Evolutionary conservation across 2,888 invertebrate species (phyloP).

Genomic region (Adelphocoris suturalis): DNA sequence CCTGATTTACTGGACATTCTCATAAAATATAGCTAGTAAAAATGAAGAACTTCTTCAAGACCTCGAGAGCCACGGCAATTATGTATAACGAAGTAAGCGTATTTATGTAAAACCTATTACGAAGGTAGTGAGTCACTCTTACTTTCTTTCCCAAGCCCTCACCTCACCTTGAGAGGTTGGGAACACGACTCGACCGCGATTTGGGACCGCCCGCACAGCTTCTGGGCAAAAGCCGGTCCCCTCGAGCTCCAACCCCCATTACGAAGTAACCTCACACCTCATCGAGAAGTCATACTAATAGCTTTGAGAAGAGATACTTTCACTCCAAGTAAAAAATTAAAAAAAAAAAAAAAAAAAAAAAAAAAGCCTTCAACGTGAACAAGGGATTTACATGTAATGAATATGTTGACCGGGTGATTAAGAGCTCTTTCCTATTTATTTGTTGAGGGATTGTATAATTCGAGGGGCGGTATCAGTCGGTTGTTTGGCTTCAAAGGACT

Average conservation of each 20-base stretch:
- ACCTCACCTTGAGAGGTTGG: background rate
- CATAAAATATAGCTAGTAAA: background rate
- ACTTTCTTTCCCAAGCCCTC: constrained; percentile 23
- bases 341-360: background rate
- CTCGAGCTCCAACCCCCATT: background rate
- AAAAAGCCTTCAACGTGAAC: background rate
- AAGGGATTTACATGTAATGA: constrained; percentile 39
- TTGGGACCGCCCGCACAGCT: constrained; percentile 30
- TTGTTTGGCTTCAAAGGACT: background rate
- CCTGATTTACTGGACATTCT: too few relatives aligned
- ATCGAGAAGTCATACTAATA: constrained; percentile 25
- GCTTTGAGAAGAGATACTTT: constrained; percentile 39
- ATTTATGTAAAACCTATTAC: constrained; percentile 47
- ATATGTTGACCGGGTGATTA: constrained; percentile 20
- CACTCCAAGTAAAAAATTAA: background rate
- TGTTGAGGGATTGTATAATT: background rate
- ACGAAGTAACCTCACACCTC: constrained; percentile 44
- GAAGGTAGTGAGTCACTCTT: constrained; percentile 14
- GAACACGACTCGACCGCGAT: constrained; percentile 19
- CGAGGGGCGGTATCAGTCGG: background rate
- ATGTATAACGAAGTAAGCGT: constrained; percentile 22
- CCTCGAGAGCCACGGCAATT: background rate
- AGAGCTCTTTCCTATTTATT: constrained; percentile 13
- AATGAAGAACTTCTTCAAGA: background rate
- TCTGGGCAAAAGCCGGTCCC: constrained; percentile 42